Conservation (phyloP, 2,888 invertebrate genomes). For the Cerastis rubricosa region DNA sequence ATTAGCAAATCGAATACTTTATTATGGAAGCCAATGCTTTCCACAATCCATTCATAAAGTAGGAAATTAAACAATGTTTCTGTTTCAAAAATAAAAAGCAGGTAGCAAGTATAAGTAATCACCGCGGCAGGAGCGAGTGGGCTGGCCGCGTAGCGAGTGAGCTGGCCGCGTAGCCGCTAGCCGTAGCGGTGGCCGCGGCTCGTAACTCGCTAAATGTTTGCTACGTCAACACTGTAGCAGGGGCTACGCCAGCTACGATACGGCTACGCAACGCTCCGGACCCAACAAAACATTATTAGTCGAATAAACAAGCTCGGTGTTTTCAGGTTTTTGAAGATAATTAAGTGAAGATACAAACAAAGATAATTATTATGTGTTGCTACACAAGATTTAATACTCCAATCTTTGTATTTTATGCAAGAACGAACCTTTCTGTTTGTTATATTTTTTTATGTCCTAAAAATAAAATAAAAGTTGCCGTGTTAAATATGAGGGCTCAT, state of each 20-base stretch:
- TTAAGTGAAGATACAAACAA: constrained; percentile 57
- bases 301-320: constrained; percentile 40
- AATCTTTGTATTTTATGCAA: constrained; percentile 35
- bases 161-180: constrained; percentile 37
- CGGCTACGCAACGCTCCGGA: constrained; percentile 43
- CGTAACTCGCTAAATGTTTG: constrained; percentile 70
- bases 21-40: constrained; percentile 11
- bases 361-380: constrained; percentile 39
- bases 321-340: constrained; percentile 50
- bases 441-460: constrained; percentile 1
- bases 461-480: constrained; percentile 48
- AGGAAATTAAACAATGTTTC: constrained; percentile 20
- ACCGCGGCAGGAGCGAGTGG: constrained; percentile 21
- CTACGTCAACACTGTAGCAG: constrained; percentile 71
- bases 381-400: constrained; percentile 32
- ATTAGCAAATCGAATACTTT: constrained; percentile 8
- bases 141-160: constrained; percentile 29
- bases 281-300: constrained; percentile 54
- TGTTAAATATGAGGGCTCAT: constrained; percentile 63
- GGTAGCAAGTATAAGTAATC: constrained; percentile 27
- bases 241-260: constrained; percentile 50
- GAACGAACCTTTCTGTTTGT: constrained; percentile 2
- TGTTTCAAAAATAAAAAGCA: constrained; percentile 21
- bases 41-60: constrained; percentile 2
- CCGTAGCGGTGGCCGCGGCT: constrained; percentile 53